phyloP scores from a whole-genome alignment of 1,140 invertebrate species.

The Papilio dardanus region DNA sequence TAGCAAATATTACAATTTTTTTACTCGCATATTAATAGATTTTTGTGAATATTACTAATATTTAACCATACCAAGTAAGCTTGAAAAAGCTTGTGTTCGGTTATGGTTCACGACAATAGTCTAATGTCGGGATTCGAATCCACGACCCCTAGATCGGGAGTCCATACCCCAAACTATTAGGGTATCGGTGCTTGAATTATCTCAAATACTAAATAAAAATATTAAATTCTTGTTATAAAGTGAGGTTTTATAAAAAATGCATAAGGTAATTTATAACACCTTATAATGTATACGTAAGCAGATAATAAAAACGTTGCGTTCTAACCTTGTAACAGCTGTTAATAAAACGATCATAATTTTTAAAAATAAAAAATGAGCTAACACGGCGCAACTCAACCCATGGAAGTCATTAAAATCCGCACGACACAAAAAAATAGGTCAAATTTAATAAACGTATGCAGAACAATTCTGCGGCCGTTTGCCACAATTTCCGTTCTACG shows the following conservation, averaged over 20 bases:
- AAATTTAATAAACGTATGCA: constrained; percentile 26
- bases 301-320: background rate
- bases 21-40: no score
- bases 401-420: constrained; percentile 30
- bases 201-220: no score
- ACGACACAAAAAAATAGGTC: constrained; percentile 27
- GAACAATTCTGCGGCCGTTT: constrained; percentile 10
- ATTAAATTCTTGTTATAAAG: no score
- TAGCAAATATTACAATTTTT: no score
- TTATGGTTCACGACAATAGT: no score
- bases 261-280: constrained; percentile 6
- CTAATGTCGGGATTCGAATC: no score
- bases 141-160: no score
- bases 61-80: no score
- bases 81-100: no score
- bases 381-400: constrained; percentile 25
- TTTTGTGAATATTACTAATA: no score
- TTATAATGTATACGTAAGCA: constrained; percentile 16
- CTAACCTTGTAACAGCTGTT: constrained; percentile 19
- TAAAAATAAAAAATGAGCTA: constrained; percentile 24
- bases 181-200: no score
- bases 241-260: background rate
- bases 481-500: constrained; percentile 24
- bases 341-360: constrained; percentile 33
- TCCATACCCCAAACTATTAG: no score